Evolutionary conservation across 2,797 vertebrate species (phyloP).

Genomic region (Hydrophis major): DNA sequence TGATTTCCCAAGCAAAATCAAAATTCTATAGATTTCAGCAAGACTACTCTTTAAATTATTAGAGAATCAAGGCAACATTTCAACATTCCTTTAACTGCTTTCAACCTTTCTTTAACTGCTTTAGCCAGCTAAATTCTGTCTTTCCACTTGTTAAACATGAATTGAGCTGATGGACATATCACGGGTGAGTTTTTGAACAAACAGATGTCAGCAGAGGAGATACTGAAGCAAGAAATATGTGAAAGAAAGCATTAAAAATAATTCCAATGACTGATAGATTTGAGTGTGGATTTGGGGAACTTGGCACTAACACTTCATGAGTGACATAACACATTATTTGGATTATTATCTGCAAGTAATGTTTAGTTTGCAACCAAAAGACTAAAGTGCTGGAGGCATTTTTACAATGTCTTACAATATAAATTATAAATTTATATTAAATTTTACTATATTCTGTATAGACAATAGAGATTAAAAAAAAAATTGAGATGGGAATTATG

Average conservation of each 20-base stretch:
- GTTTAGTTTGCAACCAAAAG: not conserved
- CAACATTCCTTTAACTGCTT: not conserved
- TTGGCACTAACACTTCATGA: not conserved
- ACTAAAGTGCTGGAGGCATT: conserved; percentile 1
- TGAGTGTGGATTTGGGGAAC: not conserved
- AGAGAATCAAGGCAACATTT: not conserved
- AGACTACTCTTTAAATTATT: not conserved
- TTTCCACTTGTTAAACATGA: not conserved
- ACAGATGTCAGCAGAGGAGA: not conserved
- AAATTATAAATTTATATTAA: not conserved
- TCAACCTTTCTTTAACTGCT: not conserved
- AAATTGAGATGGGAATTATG: not conserved
- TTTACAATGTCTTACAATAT: conserved; percentile 8
- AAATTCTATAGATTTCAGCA: not conserved
- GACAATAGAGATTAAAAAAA: not conserved
- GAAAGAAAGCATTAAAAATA: conserved; percentile 12
- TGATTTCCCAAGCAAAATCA: not conserved
- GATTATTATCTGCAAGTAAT: conserved; percentile 21
- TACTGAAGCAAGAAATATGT: not conserved
- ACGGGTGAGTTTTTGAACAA: not conserved
- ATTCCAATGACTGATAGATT: not conserved
- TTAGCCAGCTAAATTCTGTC: accelerated
- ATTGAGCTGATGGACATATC: not conserved
- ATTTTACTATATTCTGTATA: not conserved
- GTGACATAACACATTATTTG: conserved; percentile 1